Evolutionary conservation across 2,888 invertebrate genomes (phyloP).

Genomic region (Caenorhabditis uteleia): DNA sequence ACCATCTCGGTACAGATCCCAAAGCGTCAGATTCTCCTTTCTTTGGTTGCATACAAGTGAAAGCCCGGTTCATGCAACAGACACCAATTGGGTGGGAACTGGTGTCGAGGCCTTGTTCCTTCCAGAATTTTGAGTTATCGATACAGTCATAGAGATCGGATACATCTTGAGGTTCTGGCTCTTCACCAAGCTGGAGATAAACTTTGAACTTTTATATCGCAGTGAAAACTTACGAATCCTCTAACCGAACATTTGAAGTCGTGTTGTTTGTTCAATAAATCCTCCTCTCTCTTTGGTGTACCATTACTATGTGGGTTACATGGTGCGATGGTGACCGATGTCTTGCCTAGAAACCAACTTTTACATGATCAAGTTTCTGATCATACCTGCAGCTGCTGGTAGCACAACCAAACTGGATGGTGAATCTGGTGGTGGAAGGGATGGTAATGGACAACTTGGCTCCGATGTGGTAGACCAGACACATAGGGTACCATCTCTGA

Average conservation of each 20-base stretch:
- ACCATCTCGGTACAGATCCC: conserved; percentile 55
- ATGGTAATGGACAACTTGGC: conserved; percentile 53
- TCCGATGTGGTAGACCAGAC: conserved; percentile 48
- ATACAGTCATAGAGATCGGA: conserved; percentile 57
- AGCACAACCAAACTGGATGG: conserved; percentile 51
- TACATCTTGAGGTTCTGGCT: conserved; percentile 47
- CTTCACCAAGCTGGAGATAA: conserved; percentile 35
- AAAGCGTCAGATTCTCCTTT: conserved; percentile 52
- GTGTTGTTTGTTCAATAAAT: conserved; percentile 34
- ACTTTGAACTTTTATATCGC: background rate
- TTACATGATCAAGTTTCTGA: background rate
- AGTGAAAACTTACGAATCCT: conserved; percentile 31
- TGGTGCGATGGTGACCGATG: conserved; percentile 46
- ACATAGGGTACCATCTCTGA: conserved; percentile 53
- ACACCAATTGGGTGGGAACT: conserved; percentile 48
- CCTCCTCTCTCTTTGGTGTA: conserved; percentile 40
- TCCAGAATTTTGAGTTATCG: conserved; percentile 55
- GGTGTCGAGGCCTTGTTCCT: conserved; percentile 47
- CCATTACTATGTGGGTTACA: conserved; percentile 47
- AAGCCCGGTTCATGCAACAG: conserved; percentile 59
- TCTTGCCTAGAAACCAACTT: conserved; percentile 30
- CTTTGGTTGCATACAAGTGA: conserved; percentile 57
- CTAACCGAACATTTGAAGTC: conserved; percentile 44
- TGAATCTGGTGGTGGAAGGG: conserved; percentile 52
- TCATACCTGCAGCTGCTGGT: conserved; percentile 47